Evolutionary conservation across 2,888 invertebrate genomes (phyloP).

Genomic region (Pammene aurita): DNA sequence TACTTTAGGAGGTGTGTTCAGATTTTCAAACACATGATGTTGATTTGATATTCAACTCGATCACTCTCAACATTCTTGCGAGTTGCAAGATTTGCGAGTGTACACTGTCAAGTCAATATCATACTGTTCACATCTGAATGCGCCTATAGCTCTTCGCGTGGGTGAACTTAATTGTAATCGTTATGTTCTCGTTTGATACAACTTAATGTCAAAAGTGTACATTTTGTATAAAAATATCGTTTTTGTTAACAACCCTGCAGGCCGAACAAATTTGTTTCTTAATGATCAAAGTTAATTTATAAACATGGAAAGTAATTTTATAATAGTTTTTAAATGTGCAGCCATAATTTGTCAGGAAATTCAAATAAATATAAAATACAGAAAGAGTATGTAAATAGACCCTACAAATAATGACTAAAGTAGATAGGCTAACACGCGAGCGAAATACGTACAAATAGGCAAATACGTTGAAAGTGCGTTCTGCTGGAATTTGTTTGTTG

Average conservation of each 20-base stretch:
- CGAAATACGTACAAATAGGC: too few relatives aligned
- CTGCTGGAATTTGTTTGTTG: too few relatives aligned
- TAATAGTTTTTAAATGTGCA: background rate
- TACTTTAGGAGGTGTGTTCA: background rate
- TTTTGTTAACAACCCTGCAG: background rate
- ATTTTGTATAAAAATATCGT: background rate
- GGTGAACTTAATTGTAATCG: constrained; percentile 1
- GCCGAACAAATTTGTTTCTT: background rate
- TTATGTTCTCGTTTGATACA: constrained; percentile 9
- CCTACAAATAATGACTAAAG: too few relatives aligned
- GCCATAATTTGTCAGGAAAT: background rate
- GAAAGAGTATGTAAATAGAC: too few relatives aligned
- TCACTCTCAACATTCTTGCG: too few relatives aligned
- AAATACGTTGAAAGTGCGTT: too few relatives aligned
- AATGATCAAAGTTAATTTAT: background rate
- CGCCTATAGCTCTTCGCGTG: background rate
- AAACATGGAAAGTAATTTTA: background rate
- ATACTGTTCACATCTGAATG: background rate
- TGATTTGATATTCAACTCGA: too few relatives aligned
- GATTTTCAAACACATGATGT: background rate
- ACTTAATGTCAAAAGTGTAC: constrained; percentile 5
- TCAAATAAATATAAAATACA: too few relatives aligned
- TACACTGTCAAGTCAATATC: background rate
- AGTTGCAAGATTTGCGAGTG: too few relatives aligned
- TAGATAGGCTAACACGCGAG: background rate